These are phyloP conservation scores for Andrena chrysosceles DNA, from an alignment of 2,888 invertebrate species.

Conservation along the genomic window DNA sequence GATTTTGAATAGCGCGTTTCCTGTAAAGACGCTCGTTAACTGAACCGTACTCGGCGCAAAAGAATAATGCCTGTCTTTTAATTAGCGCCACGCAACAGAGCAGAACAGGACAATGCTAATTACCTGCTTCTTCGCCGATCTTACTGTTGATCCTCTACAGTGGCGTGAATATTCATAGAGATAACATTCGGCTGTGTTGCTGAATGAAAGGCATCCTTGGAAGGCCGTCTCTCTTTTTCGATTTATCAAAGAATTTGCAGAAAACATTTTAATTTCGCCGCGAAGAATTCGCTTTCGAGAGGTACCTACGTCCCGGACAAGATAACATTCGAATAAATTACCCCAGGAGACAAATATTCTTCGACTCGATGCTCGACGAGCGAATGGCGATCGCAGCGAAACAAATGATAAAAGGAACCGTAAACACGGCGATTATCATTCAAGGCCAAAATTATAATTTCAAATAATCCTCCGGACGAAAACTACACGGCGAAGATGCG, in stretches of 20 bases:
- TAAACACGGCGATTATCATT: conserved; percentile 18
- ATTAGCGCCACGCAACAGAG: conserved; percentile 41
- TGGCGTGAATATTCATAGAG: conserved; percentile 36
- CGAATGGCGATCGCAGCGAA: background rate
- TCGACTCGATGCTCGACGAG: conserved; percentile 9
- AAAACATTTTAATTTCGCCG: conserved; percentile 18
- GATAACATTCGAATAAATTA: conserved; percentile 39
- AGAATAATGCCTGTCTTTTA: conserved; percentile 42
- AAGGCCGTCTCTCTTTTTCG: background rate
- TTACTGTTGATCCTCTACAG: conserved; percentile 18
- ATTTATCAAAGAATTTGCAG: background rate
- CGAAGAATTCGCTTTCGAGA: conserved; percentile 6
- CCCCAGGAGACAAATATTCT: conserved; percentile 7
- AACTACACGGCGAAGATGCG: background rate
- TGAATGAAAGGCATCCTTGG: conserved; percentile 23
- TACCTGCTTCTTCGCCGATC: conserved; percentile 41
- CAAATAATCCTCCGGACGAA: conserved; percentile 14
- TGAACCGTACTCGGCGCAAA: conserved; percentile 19
- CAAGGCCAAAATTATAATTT: conserved; percentile 50
- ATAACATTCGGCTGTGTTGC: conserved; percentile 6
- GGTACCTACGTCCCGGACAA: conserved; percentile 13
- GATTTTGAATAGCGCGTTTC: background rate
- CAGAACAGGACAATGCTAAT: conserved; percentile 51
- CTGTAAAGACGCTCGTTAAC: conserved; percentile 13
- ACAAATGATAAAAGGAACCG: conserved; percentile 8